Evolutionary conservation across 2,888 invertebrate genomes (phyloP).

Genomic region (Eulithis testata): DNA sequence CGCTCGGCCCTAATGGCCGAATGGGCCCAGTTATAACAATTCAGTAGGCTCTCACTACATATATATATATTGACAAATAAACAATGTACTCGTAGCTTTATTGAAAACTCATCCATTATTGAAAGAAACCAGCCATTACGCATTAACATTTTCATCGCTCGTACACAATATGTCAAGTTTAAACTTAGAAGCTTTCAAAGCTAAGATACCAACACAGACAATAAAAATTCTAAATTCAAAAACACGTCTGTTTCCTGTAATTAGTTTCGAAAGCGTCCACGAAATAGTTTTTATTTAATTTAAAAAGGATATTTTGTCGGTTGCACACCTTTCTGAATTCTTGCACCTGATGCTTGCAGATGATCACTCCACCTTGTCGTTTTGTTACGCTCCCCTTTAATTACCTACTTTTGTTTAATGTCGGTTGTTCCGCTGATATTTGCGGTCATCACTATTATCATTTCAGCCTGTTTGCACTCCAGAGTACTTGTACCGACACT

Average conservation of each 20-base stretch:
- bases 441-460: slow-evolving; percentile 20
- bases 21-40: no score
- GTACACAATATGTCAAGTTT: no score
- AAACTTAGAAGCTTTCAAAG: no score
- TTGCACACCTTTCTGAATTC: slow-evolving; percentile 48
- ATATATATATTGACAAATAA: no score
- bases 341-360: slow-evolving; percentile 49
- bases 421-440: slow-evolving; percentile 30
- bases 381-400: slow-evolving; percentile 45
- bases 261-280: slow-evolving; percentile 36
- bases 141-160: no score
- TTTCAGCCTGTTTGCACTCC: not conserved
- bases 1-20: no score
- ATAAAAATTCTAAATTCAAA: slow-evolving; percentile 17
- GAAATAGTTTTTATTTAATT: slow-evolving; percentile 39
- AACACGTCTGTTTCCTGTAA: slow-evolving; percentile 41
- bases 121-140: no score
- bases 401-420: slow-evolving; percentile 33
- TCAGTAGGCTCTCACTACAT: no score
- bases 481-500: no score
- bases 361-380: slow-evolving; percentile 46
- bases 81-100: no score
- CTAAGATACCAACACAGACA: not conserved
- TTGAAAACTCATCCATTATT: no score
- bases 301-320: slow-evolving; percentile 42